Conservation (phyloP, 2,888 invertebrate species). For the Dilophus febrilis region DNA sequence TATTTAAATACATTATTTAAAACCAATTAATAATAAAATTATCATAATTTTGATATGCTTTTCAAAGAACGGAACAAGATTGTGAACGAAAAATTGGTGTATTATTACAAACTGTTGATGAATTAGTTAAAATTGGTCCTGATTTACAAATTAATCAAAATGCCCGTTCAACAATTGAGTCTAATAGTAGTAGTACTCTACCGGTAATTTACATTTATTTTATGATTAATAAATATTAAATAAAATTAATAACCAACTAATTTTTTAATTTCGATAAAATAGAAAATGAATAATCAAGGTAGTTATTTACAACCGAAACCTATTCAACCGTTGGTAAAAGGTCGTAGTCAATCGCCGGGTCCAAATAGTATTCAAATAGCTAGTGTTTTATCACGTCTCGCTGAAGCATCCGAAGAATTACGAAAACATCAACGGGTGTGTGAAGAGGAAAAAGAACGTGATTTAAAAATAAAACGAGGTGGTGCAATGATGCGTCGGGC, state of each 20-base stretch:
- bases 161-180: slow-evolving; percentile 34
- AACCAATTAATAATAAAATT: too few species aligned
- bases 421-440: slow-evolving; percentile 33
- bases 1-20: too few species aligned
- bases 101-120: slow-evolving; percentile 61
- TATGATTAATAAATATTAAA: slow-evolving; percentile 34
- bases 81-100: slow-evolving; percentile 57
- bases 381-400: slow-evolving; percentile 38
- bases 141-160: slow-evolving; percentile 33
- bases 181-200: too few species aligned
- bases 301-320: not conserved
- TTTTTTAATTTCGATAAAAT: slow-evolving; percentile 7
- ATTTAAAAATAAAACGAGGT: slow-evolving; percentile 28
- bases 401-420: slow-evolving; percentile 55
- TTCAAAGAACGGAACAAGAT: slow-evolving; percentile 34
- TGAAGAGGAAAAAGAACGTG: slow-evolving; percentile 36
- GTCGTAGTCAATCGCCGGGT: slow-evolving; percentile 21
- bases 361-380: slow-evolving; percentile 20
- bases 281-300: not conserved
- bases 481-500: slow-evolving; percentile 24
- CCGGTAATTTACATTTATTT: slow-evolving; percentile 35
- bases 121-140: slow-evolving; percentile 59
- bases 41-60: too few species aligned
- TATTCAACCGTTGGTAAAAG: slow-evolving; percentile 18
- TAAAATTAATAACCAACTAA: slow-evolving; percentile 8